These are phyloP conservation scores for Lacanobia wlatinum DNA, from an alignment of 2,888 invertebrate genomes.

Conservation along the genomic window DNA sequence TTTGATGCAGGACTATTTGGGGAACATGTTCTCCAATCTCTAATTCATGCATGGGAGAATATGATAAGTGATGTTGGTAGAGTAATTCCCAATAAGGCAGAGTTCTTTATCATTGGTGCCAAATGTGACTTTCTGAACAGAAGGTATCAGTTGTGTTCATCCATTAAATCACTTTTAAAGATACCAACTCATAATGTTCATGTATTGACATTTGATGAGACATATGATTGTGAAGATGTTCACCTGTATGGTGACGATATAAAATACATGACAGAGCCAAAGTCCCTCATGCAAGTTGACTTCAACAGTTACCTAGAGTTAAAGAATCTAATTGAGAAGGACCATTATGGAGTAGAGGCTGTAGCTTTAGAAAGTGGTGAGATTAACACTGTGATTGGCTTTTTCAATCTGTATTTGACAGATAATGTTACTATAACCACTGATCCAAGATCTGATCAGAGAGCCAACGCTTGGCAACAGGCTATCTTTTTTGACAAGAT, in stretches of 20 bases:
- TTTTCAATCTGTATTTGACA: constrained; percentile 94
- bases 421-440: constrained; percentile 92
- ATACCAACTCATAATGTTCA: constrained; percentile 74
- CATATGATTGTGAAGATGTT: constrained; percentile 94
- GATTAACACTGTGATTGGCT: constrained; percentile 92
- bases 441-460: constrained; percentile 87
- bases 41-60: constrained; percentile 93
- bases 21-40: constrained; percentile 92
- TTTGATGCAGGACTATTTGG: constrained; percentile 96
- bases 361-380: constrained; percentile 86
- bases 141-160: constrained; percentile 83
- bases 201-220: constrained; percentile 84
- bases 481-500: constrained; percentile 92
- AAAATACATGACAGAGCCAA: constrained; percentile 91
- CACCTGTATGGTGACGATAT: constrained; percentile 86
- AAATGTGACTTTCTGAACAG: constrained; percentile 88
- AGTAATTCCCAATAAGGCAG: constrained; percentile 92
- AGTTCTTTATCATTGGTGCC: constrained; percentile 92
- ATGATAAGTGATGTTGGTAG: constrained; percentile 88
- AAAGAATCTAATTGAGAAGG: constrained; percentile 69
- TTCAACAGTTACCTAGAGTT: constrained; percentile 91
- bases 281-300: constrained; percentile 90
- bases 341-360: constrained; percentile 77
- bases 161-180: constrained; percentile 76
- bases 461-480: constrained; percentile 94